Conservation (phyloP, 2,888 invertebrate genomes). For the Eilema caniola region DNA sequence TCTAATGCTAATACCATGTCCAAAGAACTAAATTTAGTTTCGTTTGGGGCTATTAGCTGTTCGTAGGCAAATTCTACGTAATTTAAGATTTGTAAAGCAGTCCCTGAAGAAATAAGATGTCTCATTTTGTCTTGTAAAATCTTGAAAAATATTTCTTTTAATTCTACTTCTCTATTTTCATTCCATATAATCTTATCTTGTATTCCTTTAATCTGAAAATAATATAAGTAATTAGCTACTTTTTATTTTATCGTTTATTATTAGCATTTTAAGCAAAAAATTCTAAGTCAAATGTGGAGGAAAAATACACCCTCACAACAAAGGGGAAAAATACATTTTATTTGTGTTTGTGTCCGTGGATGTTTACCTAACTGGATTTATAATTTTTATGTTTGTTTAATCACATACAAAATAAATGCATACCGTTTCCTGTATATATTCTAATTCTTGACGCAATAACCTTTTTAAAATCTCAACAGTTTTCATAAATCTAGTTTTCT, state of each 20-base stretch:
- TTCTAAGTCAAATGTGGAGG: neutral
- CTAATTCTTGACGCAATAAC: conserved; percentile 66
- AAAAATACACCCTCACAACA: too few species aligned
- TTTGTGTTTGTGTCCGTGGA: too few species aligned
- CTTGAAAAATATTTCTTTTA: conserved; percentile 73
- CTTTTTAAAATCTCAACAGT: conserved; percentile 65
- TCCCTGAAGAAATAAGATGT: conserved; percentile 86
- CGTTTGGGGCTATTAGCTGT: conserved; percentile 87
- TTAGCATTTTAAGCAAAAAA: neutral
- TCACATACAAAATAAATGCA: neutral
- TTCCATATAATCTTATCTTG: conserved; percentile 69
- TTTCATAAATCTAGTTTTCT: conserved; percentile 77
- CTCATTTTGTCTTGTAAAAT: conserved; percentile 80
- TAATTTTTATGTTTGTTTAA: neutral
- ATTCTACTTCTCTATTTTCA: conserved; percentile 69
- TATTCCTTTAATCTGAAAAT: conserved; percentile 69
- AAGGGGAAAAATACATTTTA: too few species aligned
- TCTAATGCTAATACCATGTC: conserved; percentile 89
- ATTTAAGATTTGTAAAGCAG: conserved; percentile 87
- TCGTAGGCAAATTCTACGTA: conserved; percentile 90
- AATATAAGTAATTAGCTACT: neutral
- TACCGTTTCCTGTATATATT: conserved; percentile 75
- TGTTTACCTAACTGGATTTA: neutral
- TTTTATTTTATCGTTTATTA: neutral
- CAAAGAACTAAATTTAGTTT: conserved; percentile 85